Base-by-base conservation (phyloP, 1,140 invertebrate species). In the Subanguina moxae region DNA sequence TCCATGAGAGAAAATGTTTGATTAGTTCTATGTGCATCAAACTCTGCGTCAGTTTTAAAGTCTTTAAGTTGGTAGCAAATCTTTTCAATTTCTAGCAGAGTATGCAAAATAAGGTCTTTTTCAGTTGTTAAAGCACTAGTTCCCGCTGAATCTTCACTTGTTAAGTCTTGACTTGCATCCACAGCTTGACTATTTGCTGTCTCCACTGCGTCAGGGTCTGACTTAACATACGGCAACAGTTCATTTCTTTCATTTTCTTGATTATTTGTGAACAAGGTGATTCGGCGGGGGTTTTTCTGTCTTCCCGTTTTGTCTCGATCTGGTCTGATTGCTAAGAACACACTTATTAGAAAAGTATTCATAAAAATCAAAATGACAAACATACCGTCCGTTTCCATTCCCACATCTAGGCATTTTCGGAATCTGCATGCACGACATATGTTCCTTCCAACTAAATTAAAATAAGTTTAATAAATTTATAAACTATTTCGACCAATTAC, bases 341-440 rank as follows among this genome's bases (percentile, higher is more conserved):
- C n/a, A n/a, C n/a, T n/a, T n/a, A n/a, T n/a, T n/a, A n/a, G n/a
- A n/a, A n/a, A n/a, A n/a, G n/a, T n/a, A n/a, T n/a, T n/a, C n/a
- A 52, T 52, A 3, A 52, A 15, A 52, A 52, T 5, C 15, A 52
- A 25, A 7, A 15, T 8, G 8, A 52, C n/a, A 52, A 7, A 27
- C 5, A 71, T 68, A 86, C 85, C 85, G 74, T 86, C 85, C 71
- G 79, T 82, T 66, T 86, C 85, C 86, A 87, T 87, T 42, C 86
- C 85, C n/a, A 86, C 83, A 58, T 83, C 78, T 23, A 87, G 74
- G 75, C 86, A 87, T 75, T 86, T 86, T 64, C 82, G 82, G 74
- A 86, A 86, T 15, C 86, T 78, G 72, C 86, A 87, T 0, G 84
- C 80, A 68, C 86, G 84, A 72, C 86, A 87, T 67, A 86, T 85